phyloP scores from a whole-genome alignment of 2,797 vertebrate species.

The Anniella stebbinsi region DNA sequence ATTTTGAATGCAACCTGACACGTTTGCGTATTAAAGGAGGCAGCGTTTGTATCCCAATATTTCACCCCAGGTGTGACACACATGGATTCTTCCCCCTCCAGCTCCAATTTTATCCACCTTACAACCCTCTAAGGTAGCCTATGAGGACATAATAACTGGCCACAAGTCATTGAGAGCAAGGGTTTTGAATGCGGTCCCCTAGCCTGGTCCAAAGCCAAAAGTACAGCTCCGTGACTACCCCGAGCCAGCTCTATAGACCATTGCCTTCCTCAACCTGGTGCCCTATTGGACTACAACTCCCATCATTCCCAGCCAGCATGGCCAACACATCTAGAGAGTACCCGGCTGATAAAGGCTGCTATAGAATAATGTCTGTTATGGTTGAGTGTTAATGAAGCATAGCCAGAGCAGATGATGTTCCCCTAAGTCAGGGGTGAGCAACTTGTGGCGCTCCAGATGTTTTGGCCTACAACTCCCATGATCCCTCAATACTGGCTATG shows the following conservation, averaged over 20 bases:
- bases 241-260: too few relatives aligned
- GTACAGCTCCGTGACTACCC: too few relatives aligned
- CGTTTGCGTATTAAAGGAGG: neutral
- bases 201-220: neutral
- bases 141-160: neutral
- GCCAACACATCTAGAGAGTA: too few relatives aligned
- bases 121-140: neutral
- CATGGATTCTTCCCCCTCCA: neutral
- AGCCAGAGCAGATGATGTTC: neutral
- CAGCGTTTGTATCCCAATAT: neutral
- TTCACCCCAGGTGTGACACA: neutral
- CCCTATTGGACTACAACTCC: too few relatives aligned
- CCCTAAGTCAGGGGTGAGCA: neutral
- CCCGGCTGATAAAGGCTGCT: neutral
- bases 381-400: neutral
- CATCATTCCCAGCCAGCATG: too few relatives aligned
- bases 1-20: neutral
- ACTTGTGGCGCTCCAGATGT: too few relatives aligned
- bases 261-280: too few relatives aligned
- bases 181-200: neutral
- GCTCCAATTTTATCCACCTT: neutral
- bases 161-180: neutral
- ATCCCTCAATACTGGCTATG: too few relatives aligned
- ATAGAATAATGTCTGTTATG: neutral
- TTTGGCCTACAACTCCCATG: too few relatives aligned